phyloP scores from a whole-genome alignment of 2,113 vertebrate genomes.

The Paratilapia polleni region DNA sequence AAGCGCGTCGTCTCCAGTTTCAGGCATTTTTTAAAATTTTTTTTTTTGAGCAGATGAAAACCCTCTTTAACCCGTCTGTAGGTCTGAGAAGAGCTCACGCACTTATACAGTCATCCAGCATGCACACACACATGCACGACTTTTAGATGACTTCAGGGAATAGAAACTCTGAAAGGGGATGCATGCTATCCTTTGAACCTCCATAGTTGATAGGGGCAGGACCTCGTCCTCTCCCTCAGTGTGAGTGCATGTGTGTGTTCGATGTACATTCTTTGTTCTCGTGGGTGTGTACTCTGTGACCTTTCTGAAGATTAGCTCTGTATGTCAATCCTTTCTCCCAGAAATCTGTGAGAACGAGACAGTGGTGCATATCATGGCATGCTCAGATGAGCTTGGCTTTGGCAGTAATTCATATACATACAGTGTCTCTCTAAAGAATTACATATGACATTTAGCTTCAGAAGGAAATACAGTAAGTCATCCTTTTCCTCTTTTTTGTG shows the following conservation, averaged over 20 bases:
- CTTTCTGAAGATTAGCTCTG: constrained; percentile 55
- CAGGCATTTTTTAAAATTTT: constrained; percentile 48
- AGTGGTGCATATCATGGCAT: not conserved
- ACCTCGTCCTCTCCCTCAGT: constrained; percentile 52
- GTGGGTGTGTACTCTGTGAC: constrained; percentile 54
- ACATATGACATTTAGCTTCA: constrained; percentile 12
- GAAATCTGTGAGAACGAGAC: constrained; percentile 29
- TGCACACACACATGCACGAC: constrained; percentile 34
- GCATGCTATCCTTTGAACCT: constrained; percentile 74
- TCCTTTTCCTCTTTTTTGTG: constrained; percentile 50
- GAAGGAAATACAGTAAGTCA: constrained; percentile 22
- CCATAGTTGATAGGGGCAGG: constrained; percentile 51
- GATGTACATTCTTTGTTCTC: constrained; percentile 18
- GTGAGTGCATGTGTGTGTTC: constrained; percentile 48
- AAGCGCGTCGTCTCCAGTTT: constrained; percentile 65
- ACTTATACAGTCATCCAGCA: constrained; percentile 16
- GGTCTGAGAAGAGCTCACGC: constrained; percentile 5
- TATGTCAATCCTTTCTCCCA: constrained; percentile 40
- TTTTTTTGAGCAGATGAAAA: constrained; percentile 49
- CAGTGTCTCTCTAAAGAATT: constrained; percentile 20
- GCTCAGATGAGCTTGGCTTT: constrained; percentile 26
- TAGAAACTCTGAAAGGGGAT: constrained; percentile 65
- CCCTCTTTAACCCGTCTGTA: constrained; percentile 37
- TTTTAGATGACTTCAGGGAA: constrained; percentile 76
- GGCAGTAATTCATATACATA: constrained; percentile 14